A percentile compares a stretch with the other conserved stretches of the same genome.
Evolutionary conservation across 2,113 vertebrate genomes (phyloP).

Genomic region (Alosa alosa): DNA sequence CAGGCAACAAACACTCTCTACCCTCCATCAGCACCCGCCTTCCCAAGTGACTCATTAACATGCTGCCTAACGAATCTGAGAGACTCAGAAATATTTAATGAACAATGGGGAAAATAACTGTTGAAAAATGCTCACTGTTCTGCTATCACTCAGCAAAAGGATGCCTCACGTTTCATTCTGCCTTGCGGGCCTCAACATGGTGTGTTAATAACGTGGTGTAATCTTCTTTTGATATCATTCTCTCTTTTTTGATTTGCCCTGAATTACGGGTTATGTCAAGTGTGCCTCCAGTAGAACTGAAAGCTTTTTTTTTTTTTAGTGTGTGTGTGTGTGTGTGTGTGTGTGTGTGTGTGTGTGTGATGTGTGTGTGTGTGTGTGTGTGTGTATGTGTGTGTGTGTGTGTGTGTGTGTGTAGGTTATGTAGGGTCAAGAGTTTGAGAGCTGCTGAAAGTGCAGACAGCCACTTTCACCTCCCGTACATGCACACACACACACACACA

Average conservation of each 20-base stretch:
- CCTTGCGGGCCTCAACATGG: background rate
- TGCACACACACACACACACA: background rate
- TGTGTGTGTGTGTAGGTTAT: background rate
- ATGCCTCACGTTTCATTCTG: background rate
- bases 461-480: background rate
- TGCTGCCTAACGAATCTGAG: background rate
- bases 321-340: background rate
- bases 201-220: background rate
- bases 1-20: background rate
- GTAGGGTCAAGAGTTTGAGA: background rate
- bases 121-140: background rate
- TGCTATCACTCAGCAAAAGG: background rate
- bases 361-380: too few relatives aligned
- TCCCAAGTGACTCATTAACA: background rate
- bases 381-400: too few relatives aligned
- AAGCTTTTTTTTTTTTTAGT: background rate
- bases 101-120: background rate
- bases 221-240: conserved; percentile 2
- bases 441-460: background rate
- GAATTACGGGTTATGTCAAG: background rate
- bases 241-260: background rate
- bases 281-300: background rate
- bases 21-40: too few relatives aligned
- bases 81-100: background rate
- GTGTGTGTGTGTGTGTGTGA: too few relatives aligned